Base-by-base conservation (phyloP, 2,113 vertebrate species). In the Leptocoma aspasia region DNA sequence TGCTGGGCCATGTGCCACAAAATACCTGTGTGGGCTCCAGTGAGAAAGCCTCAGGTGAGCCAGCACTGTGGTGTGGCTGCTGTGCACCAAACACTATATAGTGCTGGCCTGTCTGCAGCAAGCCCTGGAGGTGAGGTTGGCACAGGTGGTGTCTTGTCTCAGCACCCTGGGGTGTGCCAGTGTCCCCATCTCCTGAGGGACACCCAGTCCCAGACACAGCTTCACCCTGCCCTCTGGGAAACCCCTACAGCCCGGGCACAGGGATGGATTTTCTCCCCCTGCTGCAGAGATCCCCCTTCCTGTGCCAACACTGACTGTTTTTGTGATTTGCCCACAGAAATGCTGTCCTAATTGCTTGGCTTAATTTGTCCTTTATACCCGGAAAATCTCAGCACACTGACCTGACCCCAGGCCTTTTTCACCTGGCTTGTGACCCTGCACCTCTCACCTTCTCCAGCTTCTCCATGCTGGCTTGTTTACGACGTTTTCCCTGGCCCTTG, bases 401-500 rank as follows among this genome's bases (percentile, higher is more conserved):
- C 15, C 30, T 52, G 60, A 66, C 3, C 15, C 6, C 4, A 26
- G 24, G 41, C 13, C 50, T 82, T 93, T 68, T 60, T 64, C 47
- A 81, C 33, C 56, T 23, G 41, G 44, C 15, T 61, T 11, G 7
- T n/a, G 50, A 75, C 44, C 22, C 13, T 31, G 11, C 33, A 42
- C 8, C 4, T 77, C 64, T 28, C 69, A 52, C 44, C 13, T 75
- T 30, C 86, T 66, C 66, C 69, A 31, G 22, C 31, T 77, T 41
- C 71, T 83, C 52, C 50, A 24, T 6, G 2, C 61, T 59, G 64
- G 35, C 27, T 65, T 44, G 14, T 63, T 49, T 54, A 37, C 13
- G 17, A 11, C 0, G 3, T 53, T 87, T 69, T 75, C 28, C 45
- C 4, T 4, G 6, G n/a, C 12, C 14, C 10, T 42, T 0, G 0